These are phyloP conservation scores for Somateria mollissima DNA, from an alignment of 2,797 vertebrate species.

Conservation along the genomic window DNA sequence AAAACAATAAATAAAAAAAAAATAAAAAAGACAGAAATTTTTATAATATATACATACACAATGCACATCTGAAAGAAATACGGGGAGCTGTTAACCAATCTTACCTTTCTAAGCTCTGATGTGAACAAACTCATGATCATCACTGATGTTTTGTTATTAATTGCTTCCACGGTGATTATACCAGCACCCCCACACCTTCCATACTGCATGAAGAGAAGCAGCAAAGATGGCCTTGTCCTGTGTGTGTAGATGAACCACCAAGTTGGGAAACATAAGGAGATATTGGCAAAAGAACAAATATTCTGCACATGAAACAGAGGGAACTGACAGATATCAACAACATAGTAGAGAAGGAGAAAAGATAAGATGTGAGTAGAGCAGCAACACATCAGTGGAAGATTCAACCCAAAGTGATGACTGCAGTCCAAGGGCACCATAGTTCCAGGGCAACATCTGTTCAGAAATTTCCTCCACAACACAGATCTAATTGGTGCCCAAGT, in stretches of 20 bases:
- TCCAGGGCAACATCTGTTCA: neutral
- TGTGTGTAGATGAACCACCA: neutral
- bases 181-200: rapidly evolving
- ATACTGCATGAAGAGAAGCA: neutral
- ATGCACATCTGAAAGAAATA: neutral
- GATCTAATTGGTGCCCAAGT: neutral
- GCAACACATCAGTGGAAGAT: neutral
- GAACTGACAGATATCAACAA: neutral
- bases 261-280: neutral
- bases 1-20: neutral
- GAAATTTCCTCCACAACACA: neutral
- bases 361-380: neutral
- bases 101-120: neutral
- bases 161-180: neutral
- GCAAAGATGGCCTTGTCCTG: neutral
- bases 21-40: neutral
- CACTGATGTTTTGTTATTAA: neutral
- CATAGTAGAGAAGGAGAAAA: neutral
- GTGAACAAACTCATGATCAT: neutral
- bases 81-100: neutral
- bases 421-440: neutral
- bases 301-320: neutral
- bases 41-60: neutral
- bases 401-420: neutral
- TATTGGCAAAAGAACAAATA: neutral